These are phyloP conservation scores for Sinella curviseta DNA, from an alignment of 1,140 invertebrate genomes.

Conservation along the genomic window DNA sequence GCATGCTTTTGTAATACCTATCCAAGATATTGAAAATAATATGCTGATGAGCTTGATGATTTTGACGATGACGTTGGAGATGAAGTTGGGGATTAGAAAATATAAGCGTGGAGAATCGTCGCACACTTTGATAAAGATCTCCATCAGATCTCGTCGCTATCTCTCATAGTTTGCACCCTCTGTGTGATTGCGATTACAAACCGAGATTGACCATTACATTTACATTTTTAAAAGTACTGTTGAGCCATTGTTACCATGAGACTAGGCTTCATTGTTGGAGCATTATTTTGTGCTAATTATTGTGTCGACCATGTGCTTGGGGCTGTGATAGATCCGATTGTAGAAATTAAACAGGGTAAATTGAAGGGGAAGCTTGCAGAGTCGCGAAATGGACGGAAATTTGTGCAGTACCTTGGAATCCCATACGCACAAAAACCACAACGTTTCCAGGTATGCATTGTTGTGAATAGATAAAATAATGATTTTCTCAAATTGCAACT, in stretches of 20 bases:
- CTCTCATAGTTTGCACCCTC: too few species aligned
- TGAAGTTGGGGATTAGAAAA: background rate
- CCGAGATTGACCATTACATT: background rate
- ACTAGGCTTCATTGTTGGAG: background rate
- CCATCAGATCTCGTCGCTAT: too few species aligned
- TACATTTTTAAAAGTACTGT: background rate
- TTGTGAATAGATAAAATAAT: background rate
- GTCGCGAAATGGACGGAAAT: constrained; percentile 15
- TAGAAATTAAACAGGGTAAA: constrained; percentile 30
- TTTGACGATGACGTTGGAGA: background rate
- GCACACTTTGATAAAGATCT: background rate
- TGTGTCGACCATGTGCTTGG: background rate
- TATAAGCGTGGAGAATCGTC: too few species aligned
- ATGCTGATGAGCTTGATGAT: background rate
- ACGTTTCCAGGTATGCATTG: constrained; percentile 25
- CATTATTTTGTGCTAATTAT: background rate
- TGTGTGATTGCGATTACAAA: too few species aligned
- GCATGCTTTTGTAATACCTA: background rate
- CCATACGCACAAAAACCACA: constrained; percentile 1
- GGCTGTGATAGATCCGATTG: background rate
- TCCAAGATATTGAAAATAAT: background rate
- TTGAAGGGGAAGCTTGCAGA: constrained; percentile 28
- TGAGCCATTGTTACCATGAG: background rate
- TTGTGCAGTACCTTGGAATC: constrained; percentile 5
- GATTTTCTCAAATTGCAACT: too few species aligned